Conservation (phyloP, 2,888 invertebrate genomes). For the Meteorus colon region DNA sequence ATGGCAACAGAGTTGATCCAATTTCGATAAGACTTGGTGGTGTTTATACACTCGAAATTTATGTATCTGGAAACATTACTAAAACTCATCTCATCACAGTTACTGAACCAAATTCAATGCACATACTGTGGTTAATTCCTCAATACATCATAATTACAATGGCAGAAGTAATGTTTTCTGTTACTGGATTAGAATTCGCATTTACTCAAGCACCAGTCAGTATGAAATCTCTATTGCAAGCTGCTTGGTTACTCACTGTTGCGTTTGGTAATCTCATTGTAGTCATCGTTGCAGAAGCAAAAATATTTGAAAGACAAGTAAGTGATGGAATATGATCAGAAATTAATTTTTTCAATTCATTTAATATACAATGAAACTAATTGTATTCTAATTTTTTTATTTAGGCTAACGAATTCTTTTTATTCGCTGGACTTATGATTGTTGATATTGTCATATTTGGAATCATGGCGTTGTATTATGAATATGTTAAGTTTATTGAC, state of each 20-base stretch:
- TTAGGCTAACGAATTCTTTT: slow-evolving; percentile 88
- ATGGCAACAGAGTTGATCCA: slow-evolving; percentile 65
- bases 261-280: slow-evolving; percentile 96
- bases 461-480: slow-evolving; percentile 86
- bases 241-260: slow-evolving; percentile 93
- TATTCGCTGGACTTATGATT: slow-evolving; percentile 91
- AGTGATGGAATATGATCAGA: slow-evolving; percentile 45
- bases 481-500: slow-evolving; percentile 76
- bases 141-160: slow-evolving; percentile 94
- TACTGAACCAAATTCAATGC: slow-evolving; percentile 83
- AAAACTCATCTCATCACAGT: slow-evolving; percentile 71
- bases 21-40: slow-evolving; percentile 77
- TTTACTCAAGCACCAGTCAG: slow-evolving; percentile 93
- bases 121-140: slow-evolving; percentile 90
- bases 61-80: slow-evolving; percentile 63
- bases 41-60: slow-evolving; percentile 78
- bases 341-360: slow-evolving; percentile 7
- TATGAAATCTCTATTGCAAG: slow-evolving; percentile 96
- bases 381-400: slow-evolving; percentile 22
- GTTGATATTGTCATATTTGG: slow-evolving; percentile 88
- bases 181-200: slow-evolving; percentile 96
- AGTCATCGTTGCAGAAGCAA: slow-evolving; percentile 87
- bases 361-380: not conserved
- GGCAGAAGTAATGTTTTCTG: slow-evolving; percentile 96
- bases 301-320: slow-evolving; percentile 86